A percentile compares a stretch with the other conserved stretches of the same genome.
These are phyloP conservation scores for Cyprinodon variegatus DNA, from an alignment of 2,113 vertebrate species.

Conservation along the genomic window DNA sequence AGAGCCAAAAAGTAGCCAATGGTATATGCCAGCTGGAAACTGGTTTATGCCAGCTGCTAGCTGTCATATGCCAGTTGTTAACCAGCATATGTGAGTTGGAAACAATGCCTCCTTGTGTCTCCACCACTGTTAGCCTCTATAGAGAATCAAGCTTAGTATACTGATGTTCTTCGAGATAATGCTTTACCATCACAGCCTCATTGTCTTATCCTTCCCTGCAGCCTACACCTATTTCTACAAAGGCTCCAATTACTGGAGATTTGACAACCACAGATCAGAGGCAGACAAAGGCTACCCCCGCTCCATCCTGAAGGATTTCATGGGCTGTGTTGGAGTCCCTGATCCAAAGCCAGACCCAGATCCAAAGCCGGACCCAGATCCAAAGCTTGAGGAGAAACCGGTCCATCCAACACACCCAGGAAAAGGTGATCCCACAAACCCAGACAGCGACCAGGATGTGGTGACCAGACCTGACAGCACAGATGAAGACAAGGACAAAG, in stretches of 20 bases:
- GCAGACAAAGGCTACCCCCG: conserved; percentile 92
- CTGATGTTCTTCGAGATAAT: not conserved
- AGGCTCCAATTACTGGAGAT: conserved; percentile 94
- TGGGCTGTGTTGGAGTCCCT: conserved; percentile 89
- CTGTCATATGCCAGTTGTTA: no score
- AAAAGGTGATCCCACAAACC: conserved; percentile 45
- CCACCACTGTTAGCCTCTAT: not conserved
- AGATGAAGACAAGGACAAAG: conserved; percentile 62
- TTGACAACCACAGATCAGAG: conserved; percentile 87
- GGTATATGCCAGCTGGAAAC: no score
- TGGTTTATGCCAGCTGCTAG: no score
- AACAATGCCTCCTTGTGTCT: not conserved
- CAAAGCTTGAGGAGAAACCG: conserved; percentile 35
- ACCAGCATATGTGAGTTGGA: no score
- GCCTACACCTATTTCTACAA: conserved; percentile 96
- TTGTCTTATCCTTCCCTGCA: conserved; percentile 54
- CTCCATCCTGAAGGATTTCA: conserved; percentile 94
- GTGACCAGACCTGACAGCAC: conserved; percentile 1
- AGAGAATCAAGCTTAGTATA: not conserved
- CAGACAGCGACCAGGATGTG: conserved; percentile 45
- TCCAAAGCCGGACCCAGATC: not conserved
- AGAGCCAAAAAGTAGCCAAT: no score
- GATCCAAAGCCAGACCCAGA: conserved; percentile 67
- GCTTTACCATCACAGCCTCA: not conserved
- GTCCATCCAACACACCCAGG: conserved; percentile 48